These are phyloP conservation scores for Bradypodion ventrale DNA, from an alignment of 2,797 vertebrate genomes.

Conservation along the genomic window DNA sequence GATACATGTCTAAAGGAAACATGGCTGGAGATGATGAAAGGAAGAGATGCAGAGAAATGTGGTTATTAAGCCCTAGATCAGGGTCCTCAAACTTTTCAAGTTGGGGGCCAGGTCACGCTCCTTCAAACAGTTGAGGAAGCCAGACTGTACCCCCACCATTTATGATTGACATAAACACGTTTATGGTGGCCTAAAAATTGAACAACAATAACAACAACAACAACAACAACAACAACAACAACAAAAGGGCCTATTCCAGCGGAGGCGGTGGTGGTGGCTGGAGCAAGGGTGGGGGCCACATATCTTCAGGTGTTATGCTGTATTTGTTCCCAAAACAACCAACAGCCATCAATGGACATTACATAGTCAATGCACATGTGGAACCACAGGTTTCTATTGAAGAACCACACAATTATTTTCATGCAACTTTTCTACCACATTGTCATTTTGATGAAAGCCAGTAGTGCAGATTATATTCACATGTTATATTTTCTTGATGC, in stretches of 20 bases:
- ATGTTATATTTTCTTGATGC: not conserved
- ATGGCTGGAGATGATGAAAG: not conserved
- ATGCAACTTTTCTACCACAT: not conserved
- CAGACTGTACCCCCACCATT: too few relatives aligned
- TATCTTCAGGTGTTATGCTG: not conserved
- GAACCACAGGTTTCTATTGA: not conserved
- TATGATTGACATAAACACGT: too few relatives aligned
- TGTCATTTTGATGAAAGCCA: not conserved
- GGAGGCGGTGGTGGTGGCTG: too few relatives aligned
- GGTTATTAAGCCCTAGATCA: not conserved
- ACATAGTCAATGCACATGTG: not conserved
- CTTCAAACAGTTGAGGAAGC: too few relatives aligned
- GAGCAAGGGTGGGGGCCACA: too few relatives aligned
- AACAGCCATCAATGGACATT: not conserved
- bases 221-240: too few relatives aligned
- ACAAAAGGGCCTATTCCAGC: too few relatives aligned
- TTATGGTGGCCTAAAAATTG: too few relatives aligned
- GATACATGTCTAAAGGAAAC: not conserved
- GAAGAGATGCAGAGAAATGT: not conserved
- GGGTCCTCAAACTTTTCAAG: too few relatives aligned
- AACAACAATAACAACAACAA: too few relatives aligned
- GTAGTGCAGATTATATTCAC: not conserved
- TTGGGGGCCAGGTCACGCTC: too few relatives aligned
- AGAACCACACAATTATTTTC: not conserved
- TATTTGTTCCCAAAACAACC: not conserved